Conservation (phyloP, 2,113 vertebrate species). For the Catharus minimus region DNA sequence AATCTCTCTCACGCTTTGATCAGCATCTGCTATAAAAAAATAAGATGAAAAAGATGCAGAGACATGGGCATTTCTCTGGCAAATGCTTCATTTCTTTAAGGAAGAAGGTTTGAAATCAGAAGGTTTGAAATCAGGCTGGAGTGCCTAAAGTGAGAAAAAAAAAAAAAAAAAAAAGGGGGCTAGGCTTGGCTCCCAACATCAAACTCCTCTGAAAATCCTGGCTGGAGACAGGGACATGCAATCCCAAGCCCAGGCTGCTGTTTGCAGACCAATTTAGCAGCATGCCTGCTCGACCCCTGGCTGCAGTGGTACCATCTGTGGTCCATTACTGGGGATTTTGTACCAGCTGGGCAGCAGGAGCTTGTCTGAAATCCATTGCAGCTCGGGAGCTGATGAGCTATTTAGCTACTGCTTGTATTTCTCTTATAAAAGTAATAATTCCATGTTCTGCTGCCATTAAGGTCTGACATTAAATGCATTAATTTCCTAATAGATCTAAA, state of each 20-base stretch:
- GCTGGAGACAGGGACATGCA: neutral
- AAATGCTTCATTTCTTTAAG: neutral
- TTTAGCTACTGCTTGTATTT: slow-evolving; percentile 38
- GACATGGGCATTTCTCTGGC: neutral
- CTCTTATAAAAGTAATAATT: slow-evolving; percentile 13
- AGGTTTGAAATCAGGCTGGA: neutral
- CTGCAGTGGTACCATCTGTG: slow-evolving; percentile 1
- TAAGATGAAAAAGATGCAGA: neutral
- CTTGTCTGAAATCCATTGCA: neutral
- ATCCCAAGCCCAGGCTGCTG: neutral
- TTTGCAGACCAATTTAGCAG: slow-evolving; percentile 1
- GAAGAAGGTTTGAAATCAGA: neutral
- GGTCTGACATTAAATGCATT: slow-evolving; percentile 12
- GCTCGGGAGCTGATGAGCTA: neutral
- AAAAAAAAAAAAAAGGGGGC: too few species aligned
- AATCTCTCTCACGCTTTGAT: neutral
- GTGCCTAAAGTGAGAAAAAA: neutral
- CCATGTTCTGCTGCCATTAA: neutral
- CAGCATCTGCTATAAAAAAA: neutral
- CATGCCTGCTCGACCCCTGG: neutral
- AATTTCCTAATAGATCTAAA: slow-evolving; percentile 35
- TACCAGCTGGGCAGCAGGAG: slow-evolving; percentile 44
- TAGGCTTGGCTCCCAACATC: neutral
- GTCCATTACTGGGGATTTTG: neutral
- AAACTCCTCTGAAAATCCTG: neutral